These are phyloP conservation scores for Macaria notata DNA, from an alignment of 2,888 invertebrate genomes.

Conservation along the genomic window DNA sequence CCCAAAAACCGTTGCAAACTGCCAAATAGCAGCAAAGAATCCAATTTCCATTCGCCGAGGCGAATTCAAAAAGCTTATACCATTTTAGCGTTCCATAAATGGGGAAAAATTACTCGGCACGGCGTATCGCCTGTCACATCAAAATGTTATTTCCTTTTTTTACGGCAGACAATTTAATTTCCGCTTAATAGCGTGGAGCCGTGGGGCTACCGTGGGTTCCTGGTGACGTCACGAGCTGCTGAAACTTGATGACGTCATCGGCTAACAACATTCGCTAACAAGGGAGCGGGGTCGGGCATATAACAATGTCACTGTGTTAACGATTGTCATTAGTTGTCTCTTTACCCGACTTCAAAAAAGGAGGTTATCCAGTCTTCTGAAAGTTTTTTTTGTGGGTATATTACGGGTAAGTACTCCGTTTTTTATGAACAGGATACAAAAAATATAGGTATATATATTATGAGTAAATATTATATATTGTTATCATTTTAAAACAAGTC, in stretches of 20 bases:
- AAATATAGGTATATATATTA: too few species aligned
- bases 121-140: conserved; percentile 52
- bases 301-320: too few species aligned
- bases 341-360: too few species aligned
- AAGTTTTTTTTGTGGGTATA: too few species aligned
- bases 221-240: conserved; percentile 1
- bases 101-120: conserved; percentile 44
- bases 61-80: conserved; percentile 29
- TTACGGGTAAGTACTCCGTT: too few species aligned
- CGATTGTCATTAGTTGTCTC: too few species aligned
- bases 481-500: too few species aligned
- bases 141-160: conserved; percentile 58
- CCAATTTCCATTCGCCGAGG: conserved; percentile 28
- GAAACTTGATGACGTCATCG: background rate
- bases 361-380: too few species aligned
- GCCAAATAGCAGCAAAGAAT: conserved; percentile 18
- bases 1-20: background rate
- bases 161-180: conserved; percentile 63
- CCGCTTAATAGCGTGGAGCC: conserved; percentile 41
- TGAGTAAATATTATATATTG: too few species aligned
- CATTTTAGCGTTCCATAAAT: conserved; percentile 39
- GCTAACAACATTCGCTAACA: too few species aligned
- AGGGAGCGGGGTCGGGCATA: too few species aligned
- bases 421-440: too few species aligned
- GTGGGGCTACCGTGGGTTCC: conserved; percentile 31